A percentile compares a stretch with the other conserved stretches of the same genome.
These are phyloP conservation scores for Aptenodytes patagonicus DNA, from an alignment of 2,113 vertebrate genomes.

Conservation along the genomic window DNA sequence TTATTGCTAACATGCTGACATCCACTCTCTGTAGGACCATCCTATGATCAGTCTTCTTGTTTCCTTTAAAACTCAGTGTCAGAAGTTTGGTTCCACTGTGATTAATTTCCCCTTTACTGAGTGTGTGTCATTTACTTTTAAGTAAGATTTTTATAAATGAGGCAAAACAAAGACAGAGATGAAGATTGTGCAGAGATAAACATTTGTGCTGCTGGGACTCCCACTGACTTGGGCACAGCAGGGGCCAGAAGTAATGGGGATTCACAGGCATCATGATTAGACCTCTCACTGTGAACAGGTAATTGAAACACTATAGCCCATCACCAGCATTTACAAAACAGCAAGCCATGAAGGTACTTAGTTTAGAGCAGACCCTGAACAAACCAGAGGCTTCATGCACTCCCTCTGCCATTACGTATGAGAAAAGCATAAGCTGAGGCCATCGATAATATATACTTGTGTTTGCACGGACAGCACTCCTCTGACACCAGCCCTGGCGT, in stretches of 20 bases:
- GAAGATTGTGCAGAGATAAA: not conserved
- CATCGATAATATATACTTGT: fast-evolving
- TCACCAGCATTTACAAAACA: not conserved
- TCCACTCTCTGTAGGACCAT: not conserved
- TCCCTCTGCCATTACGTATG: not conserved
- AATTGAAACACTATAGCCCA: constrained; percentile 33
- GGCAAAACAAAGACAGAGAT: constrained; percentile 46
- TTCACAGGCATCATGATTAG: not conserved
- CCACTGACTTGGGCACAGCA: constrained; percentile 38
- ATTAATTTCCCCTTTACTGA: constrained; percentile 36
- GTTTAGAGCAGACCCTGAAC: not conserved
- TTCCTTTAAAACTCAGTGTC: not conserved
- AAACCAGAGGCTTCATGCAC: not conserved
- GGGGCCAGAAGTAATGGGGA: constrained; percentile 40
- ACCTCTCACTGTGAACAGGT: constrained; percentile 16
- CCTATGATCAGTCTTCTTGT: not conserved
- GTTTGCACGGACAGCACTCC: not conserved
- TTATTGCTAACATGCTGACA: not conserved
- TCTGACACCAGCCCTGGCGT: not conserved
- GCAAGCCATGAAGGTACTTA: not conserved
- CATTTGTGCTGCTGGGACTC: constrained; percentile 43
- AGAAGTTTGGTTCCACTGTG: not conserved
- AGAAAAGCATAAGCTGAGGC: not conserved
- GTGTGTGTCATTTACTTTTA: constrained; percentile 28
- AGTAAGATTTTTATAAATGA: constrained; percentile 50